Percentiles rank a stretch among this genome's conserved stretches.
Evolutionary conservation across 2,888 invertebrate species (phyloP).

Genomic region (Ochropacha duplaris): DNA sequence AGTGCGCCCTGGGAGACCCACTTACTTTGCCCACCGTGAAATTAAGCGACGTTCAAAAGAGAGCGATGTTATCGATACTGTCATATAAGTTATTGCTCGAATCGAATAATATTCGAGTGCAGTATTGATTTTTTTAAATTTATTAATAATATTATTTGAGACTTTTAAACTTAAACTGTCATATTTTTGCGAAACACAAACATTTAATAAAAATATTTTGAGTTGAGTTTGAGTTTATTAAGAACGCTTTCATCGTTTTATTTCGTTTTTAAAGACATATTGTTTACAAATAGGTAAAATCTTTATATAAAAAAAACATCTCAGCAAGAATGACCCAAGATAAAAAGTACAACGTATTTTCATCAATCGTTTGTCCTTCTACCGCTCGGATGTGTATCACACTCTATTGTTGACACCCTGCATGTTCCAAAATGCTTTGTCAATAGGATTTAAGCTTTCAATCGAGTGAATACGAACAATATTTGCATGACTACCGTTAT

Average conservation of each 20-base stretch:
- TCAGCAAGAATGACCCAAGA: too few relatives aligned
- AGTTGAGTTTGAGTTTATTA: too few relatives aligned
- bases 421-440: not conserved
- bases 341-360: not conserved
- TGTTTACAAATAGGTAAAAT: too few relatives aligned
- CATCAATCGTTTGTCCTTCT: not conserved
- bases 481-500: not conserved
- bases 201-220: too few relatives aligned
- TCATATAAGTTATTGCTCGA: constrained; percentile 2
- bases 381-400: not conserved
- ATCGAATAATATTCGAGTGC: not conserved
- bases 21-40: constrained; percentile 51
- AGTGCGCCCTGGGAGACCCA: constrained; percentile 31
- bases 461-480: not conserved
- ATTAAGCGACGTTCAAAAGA: constrained; percentile 34
- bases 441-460: not conserved
- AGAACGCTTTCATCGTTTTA: too few relatives aligned
- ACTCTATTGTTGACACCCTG: not conserved
- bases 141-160: not conserved
- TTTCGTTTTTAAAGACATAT: too few relatives aligned
- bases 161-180: not conserved
- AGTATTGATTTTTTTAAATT: not conserved
- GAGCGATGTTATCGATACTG: constrained; percentile 5
- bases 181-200: too few relatives aligned
- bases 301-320: too few relatives aligned